Conservation (phyloP, 1,140 invertebrate genomes). For the Matsumurasca onukii region DNA sequence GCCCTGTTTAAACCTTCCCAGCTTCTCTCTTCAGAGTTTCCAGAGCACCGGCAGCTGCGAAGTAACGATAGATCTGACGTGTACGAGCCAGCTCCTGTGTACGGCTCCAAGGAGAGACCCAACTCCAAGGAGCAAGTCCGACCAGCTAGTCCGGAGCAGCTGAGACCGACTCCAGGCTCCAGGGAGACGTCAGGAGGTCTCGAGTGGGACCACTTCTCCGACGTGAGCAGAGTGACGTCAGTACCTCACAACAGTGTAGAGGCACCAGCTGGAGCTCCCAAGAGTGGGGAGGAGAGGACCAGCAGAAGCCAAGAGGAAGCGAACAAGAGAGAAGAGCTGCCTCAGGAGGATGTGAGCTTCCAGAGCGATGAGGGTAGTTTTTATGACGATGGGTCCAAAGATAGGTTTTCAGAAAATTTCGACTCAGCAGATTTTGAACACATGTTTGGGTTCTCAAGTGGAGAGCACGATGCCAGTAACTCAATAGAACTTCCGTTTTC, state of each 20-base stretch:
- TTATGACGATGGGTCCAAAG: background rate
- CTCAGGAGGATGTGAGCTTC: background rate
- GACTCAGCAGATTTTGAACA: background rate
- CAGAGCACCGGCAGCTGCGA: background rate
- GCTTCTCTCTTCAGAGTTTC: constrained; percentile 2
- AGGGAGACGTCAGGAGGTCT: background rate
- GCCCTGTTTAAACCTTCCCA: background rate
- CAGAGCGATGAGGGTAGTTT: background rate
- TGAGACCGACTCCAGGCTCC: too few relatives aligned
- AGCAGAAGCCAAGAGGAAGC: background rate
- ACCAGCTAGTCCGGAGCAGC: too few relatives aligned
- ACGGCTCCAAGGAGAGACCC: background rate
- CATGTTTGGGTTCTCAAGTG: background rate
- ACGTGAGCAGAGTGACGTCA: background rate
- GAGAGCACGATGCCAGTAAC: background rate
- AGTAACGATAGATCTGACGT: too few relatives aligned
- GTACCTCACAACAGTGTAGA: background rate
- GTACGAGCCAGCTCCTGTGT: background rate
- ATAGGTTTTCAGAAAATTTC: background rate
- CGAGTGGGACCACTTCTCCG: constrained; percentile 5
- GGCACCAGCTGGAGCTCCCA: background rate
- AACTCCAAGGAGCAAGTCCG: too few relatives aligned
- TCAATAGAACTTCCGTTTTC: background rate
- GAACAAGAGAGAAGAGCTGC: background rate
- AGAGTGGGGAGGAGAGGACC: background rate